Evolutionary conservation across 2,113 vertebrate genomes (phyloP).

Genomic region (Fregata magnificens): DNA sequence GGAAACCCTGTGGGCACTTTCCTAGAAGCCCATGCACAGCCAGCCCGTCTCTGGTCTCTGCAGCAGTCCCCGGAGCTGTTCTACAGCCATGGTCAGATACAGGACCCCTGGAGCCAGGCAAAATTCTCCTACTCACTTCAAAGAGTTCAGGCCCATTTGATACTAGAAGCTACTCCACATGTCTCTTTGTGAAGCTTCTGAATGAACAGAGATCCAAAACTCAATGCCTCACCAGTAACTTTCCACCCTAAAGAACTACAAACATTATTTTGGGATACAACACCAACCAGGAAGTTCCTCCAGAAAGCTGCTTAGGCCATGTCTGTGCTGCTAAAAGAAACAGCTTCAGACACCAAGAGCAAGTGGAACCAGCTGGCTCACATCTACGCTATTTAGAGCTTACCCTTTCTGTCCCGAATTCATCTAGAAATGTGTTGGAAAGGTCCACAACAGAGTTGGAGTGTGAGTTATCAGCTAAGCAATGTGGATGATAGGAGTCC

Average conservation of each 20-base stretch:
- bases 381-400: neutral
- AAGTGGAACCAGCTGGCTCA: neutral
- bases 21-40: neutral
- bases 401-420: neutral
- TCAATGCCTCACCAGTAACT: neutral
- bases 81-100: neutral
- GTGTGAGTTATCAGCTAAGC: neutral
- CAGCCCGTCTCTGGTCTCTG: neutral
- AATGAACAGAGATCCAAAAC: neutral
- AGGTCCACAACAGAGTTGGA: rapidly evolving
- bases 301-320: neutral
- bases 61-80: neutral
- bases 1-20: neutral
- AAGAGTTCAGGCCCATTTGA: neutral
- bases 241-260: neutral
- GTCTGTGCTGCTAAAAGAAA: neutral
- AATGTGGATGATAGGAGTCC: rapidly evolving
- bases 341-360: neutral
- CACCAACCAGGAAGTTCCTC: neutral
- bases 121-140: neutral
- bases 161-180: neutral
- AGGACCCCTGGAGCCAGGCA: neutral
- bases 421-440: neutral
- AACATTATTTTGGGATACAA: neutral
- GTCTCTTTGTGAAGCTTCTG: neutral